Base-by-base conservation (phyloP, 2,113 vertebrate species). In the Hemichromis elongatus region DNA sequence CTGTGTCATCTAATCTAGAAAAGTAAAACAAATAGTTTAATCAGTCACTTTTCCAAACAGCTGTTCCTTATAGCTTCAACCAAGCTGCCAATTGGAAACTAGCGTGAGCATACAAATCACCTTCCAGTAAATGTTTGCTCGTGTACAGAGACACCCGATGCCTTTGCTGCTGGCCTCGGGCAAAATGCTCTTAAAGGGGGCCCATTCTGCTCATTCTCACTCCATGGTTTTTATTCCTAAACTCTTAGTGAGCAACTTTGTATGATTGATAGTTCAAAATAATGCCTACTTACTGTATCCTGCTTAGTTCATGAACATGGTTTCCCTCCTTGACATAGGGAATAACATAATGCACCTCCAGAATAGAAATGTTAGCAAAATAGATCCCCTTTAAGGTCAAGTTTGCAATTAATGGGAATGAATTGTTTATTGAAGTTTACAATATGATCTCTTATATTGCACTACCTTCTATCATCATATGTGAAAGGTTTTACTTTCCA, bases 131-230 rank as follows among this genome's bases (percentile, higher is more conserved):
- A 68, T n/a, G n/a, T n/a, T n/a, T n/a, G n/a, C n/a, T n/a, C n/a
- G n/a, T n/a, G n/a, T n/a, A n/a, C n/a, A n/a, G n/a, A n/a, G n/a
- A n/a, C n/a, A n/a, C n/a, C n/a, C n/a, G n/a, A n/a, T n/a, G n/a
- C n/a, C n/a, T n/a, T n/a, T n/a, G n/a, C n/a, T 68, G 61, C 21
- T 66, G 21, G 3, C n/a, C 40, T 18, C 2, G 0, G 42, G 28
- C 24, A 26, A 73, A 70, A 45, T 26, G 9, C 9, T 19, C 40
- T 19, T 75, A 1, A 75, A 75, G 24, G 24, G 42, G 42, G 19
- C 68, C 68, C 68, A 30, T 75, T 7, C 68, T 75, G 42, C 68
- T 75, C 42, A 1, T 19, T 75, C 6, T 45, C 68, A 19, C 24
- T 73, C 42, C 4, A 0, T 12, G 5, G 5, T 28, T 28, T 73